Percentiles rank a stretch among this genome's conserved stretches.
Conservation (phyloP, 2,113 vertebrate species). For the Papio anubis region DNA sequence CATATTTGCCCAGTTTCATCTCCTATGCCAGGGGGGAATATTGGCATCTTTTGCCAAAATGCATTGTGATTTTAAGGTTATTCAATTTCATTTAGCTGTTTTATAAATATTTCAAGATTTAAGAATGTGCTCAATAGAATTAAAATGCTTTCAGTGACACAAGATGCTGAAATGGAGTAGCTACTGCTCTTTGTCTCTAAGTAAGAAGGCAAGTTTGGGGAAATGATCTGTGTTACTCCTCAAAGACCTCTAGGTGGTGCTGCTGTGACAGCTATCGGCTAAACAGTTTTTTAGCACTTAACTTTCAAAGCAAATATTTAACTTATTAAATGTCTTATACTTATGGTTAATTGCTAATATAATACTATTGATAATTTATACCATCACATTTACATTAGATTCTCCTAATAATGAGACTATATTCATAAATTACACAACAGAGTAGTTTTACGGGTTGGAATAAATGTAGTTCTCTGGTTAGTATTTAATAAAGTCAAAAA, state of each 20-base stretch:
- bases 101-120: not conserved
- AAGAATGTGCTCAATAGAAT: not conserved
- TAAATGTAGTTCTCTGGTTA: not conserved
- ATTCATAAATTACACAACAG: slow-evolving; percentile 21
- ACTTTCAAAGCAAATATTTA: slow-evolving; percentile 59
- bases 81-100: not conserved
- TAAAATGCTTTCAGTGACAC: not conserved
- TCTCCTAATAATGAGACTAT: slow-evolving; percentile 36
- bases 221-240: slow-evolving; percentile 57
- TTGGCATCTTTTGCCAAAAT: not conserved
- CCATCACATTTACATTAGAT: slow-evolving; percentile 34
- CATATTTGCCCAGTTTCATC: rapidly evolving
- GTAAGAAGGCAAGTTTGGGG: not conserved
- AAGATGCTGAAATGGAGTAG: not conserved
- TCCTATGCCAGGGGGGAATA: not conserved
- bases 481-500: slow-evolving; percentile 46
- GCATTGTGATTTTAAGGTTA: not conserved
- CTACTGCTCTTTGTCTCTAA: not conserved
- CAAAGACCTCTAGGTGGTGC: slow-evolving; percentile 85
- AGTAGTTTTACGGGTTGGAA: slow-evolving; percentile 39
- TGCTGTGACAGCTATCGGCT: slow-evolving; percentile 64
- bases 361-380: slow-evolving; percentile 57
- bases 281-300: not conserved
- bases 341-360: slow-evolving; percentile 3
- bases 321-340: slow-evolving; percentile 51